Evolutionary conservation across 2,113 vertebrate species (phyloP).

Genomic region (Colinus virginianus): DNA sequence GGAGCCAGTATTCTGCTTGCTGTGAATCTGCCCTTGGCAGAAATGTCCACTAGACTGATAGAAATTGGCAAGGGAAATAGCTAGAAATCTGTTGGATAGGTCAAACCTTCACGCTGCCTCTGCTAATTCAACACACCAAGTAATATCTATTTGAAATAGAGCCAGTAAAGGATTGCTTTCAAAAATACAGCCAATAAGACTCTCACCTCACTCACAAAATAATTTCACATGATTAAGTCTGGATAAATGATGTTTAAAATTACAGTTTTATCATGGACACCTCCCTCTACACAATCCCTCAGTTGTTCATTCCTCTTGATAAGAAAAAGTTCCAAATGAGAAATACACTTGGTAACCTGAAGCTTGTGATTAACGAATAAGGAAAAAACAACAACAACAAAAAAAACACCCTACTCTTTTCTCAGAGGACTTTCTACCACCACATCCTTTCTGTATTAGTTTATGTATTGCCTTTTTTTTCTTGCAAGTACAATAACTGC

Average conservation of each 20-base stretch:
- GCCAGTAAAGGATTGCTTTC: neutral
- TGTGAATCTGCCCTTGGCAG: neutral
- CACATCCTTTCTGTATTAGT: neutral
- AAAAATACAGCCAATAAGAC: neutral
- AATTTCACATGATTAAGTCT: neutral
- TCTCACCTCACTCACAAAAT: neutral
- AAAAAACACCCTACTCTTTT: neutral
- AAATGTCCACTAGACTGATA: neutral
- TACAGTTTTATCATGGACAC: neutral
- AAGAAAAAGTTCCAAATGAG: neutral
- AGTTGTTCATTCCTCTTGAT: neutral
- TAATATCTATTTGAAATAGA: neutral
- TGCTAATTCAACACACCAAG: neutral
- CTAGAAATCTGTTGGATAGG: neutral
- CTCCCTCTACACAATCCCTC: fast-evolving
- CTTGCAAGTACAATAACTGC: neutral
- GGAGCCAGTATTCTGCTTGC: neutral
- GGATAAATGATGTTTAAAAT: neutral
- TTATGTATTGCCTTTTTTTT: neutral
- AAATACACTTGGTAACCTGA: neutral
- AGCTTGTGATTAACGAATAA: neutral
- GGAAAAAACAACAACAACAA: neutral
- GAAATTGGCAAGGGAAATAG: neutral
- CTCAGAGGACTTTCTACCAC: neutral
- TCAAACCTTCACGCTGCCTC: neutral